These are phyloP conservation scores for Panthera tigris DNA, from an alignment of 2,113 vertebrate genomes.

Conservation along the genomic window DNA sequence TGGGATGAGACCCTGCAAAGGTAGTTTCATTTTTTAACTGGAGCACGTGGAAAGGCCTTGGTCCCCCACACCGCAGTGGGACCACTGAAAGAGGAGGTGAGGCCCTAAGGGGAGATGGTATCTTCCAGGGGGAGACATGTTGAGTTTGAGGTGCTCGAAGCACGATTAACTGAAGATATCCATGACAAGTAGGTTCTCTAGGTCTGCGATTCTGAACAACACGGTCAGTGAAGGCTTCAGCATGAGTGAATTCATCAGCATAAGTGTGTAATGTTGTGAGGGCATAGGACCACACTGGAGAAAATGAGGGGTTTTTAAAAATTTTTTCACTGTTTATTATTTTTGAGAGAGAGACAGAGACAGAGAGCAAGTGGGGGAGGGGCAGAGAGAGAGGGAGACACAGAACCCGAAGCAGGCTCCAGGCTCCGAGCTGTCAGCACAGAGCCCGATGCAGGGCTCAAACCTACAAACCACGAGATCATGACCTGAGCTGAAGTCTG, in stretches of 20 bases:
- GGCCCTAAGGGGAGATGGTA: background rate
- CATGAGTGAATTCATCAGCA: background rate
- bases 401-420: no score
- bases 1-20: background rate
- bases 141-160: background rate
- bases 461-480: no score
- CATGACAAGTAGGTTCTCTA: background rate
- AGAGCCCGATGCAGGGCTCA: no score
- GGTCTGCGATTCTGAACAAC: background rate
- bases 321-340: no score
- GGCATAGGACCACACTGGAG: background rate
- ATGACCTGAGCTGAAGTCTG: no score
- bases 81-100: background rate
- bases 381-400: no score
- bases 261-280: background rate
- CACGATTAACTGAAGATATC: background rate
- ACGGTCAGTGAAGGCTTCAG: background rate
- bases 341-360: no score
- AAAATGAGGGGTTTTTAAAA: background rate
- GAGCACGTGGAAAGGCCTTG: conserved; percentile 61
- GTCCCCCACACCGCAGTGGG: background rate
- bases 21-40: background rate
- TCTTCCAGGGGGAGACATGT: background rate
- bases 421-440: no score
- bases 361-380: no score